Conservation (phyloP, 2,113 vertebrate species). For the Colaptes auratus region DNA sequence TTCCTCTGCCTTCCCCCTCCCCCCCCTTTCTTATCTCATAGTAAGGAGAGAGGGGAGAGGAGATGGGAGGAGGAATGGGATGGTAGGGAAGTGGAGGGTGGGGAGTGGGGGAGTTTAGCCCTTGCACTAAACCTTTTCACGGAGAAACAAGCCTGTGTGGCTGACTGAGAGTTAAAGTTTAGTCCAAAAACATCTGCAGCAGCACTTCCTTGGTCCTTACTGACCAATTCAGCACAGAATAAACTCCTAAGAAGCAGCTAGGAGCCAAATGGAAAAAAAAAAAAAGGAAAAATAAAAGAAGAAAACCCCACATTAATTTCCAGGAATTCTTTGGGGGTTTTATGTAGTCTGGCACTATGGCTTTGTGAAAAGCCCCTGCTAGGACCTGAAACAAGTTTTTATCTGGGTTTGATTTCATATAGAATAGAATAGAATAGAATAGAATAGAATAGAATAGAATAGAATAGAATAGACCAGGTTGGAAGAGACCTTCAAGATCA, state of each 20-base stretch:
- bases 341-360: neutral
- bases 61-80: too few species aligned
- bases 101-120: too few species aligned
- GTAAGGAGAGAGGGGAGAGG: too few species aligned
- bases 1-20: too few species aligned
- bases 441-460: too few species aligned
- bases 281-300: neutral
- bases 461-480: too few species aligned
- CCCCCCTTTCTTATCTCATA: too few species aligned
- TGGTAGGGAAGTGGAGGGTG: too few species aligned
- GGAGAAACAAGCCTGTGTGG: neutral
- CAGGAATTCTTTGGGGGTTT: neutral
- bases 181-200: neutral
- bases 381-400: neutral
- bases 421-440: too few species aligned
- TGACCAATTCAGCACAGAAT: neutral
- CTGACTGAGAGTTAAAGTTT: neutral
- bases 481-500: too few species aligned
- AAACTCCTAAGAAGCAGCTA: neutral
- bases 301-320: neutral
- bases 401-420: neutral
- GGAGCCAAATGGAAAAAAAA: neutral
- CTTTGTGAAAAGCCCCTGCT: neutral
- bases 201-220: neutral
- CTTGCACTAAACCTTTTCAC: too few species aligned